These are phyloP conservation scores for Chiroxiphia lanceolata DNA, from an alignment of 2,797 vertebrate genomes.

Conservation along the genomic window DNA sequence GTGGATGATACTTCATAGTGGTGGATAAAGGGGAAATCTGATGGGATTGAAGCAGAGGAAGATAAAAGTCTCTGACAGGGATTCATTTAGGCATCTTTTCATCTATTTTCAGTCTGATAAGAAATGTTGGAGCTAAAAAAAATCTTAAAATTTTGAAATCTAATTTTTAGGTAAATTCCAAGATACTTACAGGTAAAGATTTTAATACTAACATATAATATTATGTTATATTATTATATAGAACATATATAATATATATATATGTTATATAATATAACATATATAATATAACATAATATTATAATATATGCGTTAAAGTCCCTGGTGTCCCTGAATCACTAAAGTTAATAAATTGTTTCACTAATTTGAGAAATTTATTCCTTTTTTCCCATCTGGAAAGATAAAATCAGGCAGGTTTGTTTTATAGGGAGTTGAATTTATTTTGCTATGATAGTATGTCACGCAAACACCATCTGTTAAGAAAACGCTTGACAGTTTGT, in stretches of 20 bases:
- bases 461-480: neutral
- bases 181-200: neutral
- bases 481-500: neutral
- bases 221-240: too few species aligned
- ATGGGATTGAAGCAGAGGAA: neutral
- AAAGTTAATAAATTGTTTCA: neutral
- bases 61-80: neutral
- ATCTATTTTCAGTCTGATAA: neutral
- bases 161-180: neutral
- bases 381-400: neutral
- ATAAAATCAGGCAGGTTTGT: neutral
- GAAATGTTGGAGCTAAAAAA: neutral
- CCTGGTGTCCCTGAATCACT: neutral
- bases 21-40: neutral
- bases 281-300: neutral
- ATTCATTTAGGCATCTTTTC: neutral
- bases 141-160: neutral
- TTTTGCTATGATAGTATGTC: constrained; percentile 28
- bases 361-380: neutral
- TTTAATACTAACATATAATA: neutral
- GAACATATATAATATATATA: too few species aligned
- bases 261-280: too few species aligned
- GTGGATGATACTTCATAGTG: neutral
- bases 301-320: neutral
- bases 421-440: constrained; percentile 11